Evolutionary conservation across 2,797 vertebrate species (phyloP).

Genomic region (Valencia hispanica): DNA sequence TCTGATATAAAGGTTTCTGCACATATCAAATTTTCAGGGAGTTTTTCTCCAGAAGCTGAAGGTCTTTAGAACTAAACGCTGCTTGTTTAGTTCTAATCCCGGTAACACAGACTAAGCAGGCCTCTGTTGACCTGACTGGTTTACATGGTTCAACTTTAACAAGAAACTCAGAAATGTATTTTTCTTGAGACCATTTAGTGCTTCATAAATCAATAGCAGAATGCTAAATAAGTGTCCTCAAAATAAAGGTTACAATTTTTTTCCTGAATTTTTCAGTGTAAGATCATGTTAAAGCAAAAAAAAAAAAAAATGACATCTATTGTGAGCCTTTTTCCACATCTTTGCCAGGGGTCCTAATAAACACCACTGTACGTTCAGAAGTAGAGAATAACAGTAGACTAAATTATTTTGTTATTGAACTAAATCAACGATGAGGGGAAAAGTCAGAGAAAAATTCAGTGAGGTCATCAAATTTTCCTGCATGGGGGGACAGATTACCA

Average conservation of each 20-base stretch:
- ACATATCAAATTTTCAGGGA: not conserved
- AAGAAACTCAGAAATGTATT: not conserved
- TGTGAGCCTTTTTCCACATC: not conserved
- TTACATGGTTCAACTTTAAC: not conserved
- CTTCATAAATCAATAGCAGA: not conserved
- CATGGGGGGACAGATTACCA: not conserved
- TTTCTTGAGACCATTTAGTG: not conserved
- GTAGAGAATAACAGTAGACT: not conserved
- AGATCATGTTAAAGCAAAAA: no score
- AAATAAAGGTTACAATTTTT: not conserved
- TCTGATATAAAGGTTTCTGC: not conserved
- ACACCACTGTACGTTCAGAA: not conserved
- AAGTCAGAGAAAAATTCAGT: not conserved
- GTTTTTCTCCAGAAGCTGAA: no score
- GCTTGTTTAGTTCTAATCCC: not conserved
- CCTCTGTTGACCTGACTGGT: not conserved
- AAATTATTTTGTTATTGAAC: not conserved
- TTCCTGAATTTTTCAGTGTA: no score
- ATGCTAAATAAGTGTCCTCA: not conserved
- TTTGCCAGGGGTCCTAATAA: not conserved
- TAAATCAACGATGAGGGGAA: not conserved
- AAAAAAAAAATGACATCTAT: not conserved
- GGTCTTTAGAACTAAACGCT: not conserved
- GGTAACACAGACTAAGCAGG: not conserved
- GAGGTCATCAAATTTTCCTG: slow-evolving; percentile 3